Conservation (phyloP, 2,888 invertebrate genomes). For the Drosophila macrospina region DNA sequence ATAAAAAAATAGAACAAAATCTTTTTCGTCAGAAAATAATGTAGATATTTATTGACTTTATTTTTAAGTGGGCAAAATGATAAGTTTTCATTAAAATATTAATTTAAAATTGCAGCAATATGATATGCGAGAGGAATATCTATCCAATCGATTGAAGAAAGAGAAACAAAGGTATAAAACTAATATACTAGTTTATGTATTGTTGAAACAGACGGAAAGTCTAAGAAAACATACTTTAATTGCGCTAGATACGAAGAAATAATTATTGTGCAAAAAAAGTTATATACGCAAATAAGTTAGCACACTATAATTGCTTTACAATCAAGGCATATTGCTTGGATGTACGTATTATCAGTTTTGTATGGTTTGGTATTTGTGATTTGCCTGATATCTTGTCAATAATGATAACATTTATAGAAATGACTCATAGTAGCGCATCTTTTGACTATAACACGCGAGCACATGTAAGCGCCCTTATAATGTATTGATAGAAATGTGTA, state of each 20-base stretch:
- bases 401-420: constrained; percentile 24
- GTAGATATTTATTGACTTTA: constrained; percentile 2
- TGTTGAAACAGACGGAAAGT: too few relatives aligned
- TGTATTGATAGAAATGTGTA: neutral
- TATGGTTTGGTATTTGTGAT: constrained; percentile 9
- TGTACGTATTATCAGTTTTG: constrained; percentile 22
- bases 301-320: constrained; percentile 1
- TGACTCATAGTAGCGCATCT: constrained; percentile 35
- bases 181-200: neutral
- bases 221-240: neutral
- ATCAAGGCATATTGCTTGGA: neutral
- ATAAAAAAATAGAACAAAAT: neutral
- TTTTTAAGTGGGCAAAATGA: neutral
- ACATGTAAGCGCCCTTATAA: neutral
- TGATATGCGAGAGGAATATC: neutral
- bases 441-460: neutral
- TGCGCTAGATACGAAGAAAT: too few relatives aligned
- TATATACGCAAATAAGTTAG: neutral
- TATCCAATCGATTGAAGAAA: neutral
- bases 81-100: constrained; percentile 1
- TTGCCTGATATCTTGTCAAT: constrained; percentile 27
- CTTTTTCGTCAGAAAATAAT: neutral
- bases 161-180: neutral
- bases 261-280: neutral
- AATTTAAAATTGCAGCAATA: neutral